A percentile compares a stretch with the other conserved stretches of the same genome.
Conservation (phyloP, 2,113 vertebrate genomes). For the Dipodomys merriami region DNA sequence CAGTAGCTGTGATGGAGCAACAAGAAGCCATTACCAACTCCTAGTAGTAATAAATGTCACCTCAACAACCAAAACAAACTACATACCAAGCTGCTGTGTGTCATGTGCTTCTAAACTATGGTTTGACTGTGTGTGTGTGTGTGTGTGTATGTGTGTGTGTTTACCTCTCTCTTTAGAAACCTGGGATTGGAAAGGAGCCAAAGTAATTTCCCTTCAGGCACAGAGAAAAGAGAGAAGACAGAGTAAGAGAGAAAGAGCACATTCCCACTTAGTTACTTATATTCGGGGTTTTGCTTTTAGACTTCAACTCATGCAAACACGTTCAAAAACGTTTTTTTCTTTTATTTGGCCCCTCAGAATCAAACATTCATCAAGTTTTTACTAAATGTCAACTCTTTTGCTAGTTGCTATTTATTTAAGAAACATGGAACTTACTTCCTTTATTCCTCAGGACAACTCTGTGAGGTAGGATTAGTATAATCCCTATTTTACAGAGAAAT, state of each 20-base stretch:
- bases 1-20: constrained; percentile 24
- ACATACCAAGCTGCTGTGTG: neutral
- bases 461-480: neutral
- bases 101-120: neutral
- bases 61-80: constrained; percentile 50
- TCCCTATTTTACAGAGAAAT: neutral
- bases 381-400: neutral
- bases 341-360: neutral
- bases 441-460: neutral
- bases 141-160: too few species aligned
- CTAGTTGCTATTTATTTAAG: neutral
- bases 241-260: neutral
- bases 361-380: neutral
- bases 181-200: neutral
- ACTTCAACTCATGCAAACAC: neutral
- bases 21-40: constrained; percentile 1
- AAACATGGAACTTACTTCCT: neutral
- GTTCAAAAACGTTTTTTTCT: neutral
- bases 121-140: neutral
- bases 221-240: neutral
- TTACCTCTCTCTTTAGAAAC: neutral
- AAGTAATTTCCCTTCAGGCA: neutral
- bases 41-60: constrained; percentile 17
- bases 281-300: constrained; percentile 9
- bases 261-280: neutral